Conservation (phyloP, 2,797 vertebrate genomes). For the Tolypeutes matacus region DNA sequence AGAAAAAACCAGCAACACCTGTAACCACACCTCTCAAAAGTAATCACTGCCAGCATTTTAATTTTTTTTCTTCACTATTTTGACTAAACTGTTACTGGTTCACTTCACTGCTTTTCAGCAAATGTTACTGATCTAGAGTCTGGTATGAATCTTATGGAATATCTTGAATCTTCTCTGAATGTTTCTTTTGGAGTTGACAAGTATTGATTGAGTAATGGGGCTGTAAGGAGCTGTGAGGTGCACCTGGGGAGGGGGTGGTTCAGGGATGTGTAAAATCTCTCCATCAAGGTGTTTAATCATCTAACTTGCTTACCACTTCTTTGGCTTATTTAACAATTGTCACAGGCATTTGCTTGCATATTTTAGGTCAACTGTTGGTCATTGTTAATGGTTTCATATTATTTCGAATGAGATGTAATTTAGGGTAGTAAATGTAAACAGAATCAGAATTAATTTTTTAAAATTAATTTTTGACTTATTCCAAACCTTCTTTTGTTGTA, state of each 20-base stretch:
- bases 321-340: not conserved
- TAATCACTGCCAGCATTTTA: not conserved
- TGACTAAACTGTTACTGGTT: not conserved
- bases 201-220: not conserved
- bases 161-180: not conserved
- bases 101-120: not conserved
- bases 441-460: not conserved
- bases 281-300: not conserved
- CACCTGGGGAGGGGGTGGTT: not conserved
- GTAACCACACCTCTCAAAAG: not conserved
- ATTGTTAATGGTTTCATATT: not conserved
- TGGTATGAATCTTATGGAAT: not conserved
- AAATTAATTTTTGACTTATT: constrained; percentile 19
- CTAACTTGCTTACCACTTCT: too few relatives aligned
- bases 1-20: not conserved
- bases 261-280: not conserved
- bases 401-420: constrained; percentile 50
- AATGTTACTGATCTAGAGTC: not conserved
- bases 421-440: not conserved
- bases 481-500: not conserved
- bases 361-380: constrained; percentile 1
- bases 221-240: not conserved
- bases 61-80: not conserved
- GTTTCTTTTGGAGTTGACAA: not conserved
- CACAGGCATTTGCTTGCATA: not conserved